Conservation (phyloP, 2,113 vertebrate genomes). For the Hucho hucho region DNA sequence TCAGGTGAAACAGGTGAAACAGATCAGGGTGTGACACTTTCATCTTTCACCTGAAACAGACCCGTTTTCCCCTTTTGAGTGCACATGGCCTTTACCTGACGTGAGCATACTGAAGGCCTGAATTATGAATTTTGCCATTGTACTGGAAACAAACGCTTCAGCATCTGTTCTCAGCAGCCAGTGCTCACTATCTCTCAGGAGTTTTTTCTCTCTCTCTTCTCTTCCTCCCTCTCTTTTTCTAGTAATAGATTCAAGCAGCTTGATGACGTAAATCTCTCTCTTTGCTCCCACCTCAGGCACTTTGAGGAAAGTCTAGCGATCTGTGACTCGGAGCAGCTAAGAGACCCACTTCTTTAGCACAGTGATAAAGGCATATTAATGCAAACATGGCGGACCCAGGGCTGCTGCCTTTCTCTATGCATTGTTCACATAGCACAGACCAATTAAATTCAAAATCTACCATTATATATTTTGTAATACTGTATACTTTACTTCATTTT, state of each 20-base stretch:
- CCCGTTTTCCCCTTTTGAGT: constrained; percentile 8
- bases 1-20: too few species aligned
- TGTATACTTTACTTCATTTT: constrained; percentile 13
- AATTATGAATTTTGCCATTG: constrained; percentile 14
- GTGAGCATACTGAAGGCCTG: constrained; percentile 40
- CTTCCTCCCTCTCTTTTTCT: constrained; percentile 31
- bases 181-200: constrained; percentile 45
- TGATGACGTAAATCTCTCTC: constrained; percentile 58
- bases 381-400: constrained; percentile 32
- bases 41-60: constrained; percentile 28
- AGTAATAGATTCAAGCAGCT: constrained; percentile 65
- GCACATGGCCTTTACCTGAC: constrained; percentile 21
- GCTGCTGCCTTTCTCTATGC: constrained; percentile 19
- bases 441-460: constrained; percentile 6
- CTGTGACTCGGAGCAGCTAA: constrained; percentile 62
- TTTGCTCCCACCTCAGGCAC: constrained; percentile 45
- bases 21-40: constrained; percentile 8
- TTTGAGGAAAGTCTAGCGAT: constrained; percentile 55
- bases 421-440: neutral
- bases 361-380: constrained; percentile 17
- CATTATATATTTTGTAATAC: neutral
- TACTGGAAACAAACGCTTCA: constrained; percentile 1
- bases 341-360: constrained; percentile 57
- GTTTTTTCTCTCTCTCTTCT: constrained; percentile 8
- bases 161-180: constrained; percentile 38